phyloP scores from a whole-genome alignment of 2,797 vertebrate species.

The Acridotheres tristis region DNA sequence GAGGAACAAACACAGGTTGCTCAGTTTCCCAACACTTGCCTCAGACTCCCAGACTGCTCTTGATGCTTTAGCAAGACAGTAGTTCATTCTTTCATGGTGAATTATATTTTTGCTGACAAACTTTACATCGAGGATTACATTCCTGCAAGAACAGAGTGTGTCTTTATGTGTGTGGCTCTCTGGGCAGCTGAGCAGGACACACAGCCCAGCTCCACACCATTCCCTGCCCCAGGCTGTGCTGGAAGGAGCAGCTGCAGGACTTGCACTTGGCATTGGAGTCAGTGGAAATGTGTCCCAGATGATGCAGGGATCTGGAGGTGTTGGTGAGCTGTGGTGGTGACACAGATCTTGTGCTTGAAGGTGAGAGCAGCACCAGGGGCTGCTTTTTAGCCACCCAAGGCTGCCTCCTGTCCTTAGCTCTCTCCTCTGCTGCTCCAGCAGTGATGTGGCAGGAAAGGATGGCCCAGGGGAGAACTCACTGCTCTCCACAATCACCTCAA shows the following conservation, averaged over 20 bases:
- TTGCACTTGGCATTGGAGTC: rapidly evolving
- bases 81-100: neutral
- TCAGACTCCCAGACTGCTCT: neutral
- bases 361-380: neutral
- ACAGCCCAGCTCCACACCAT: neutral
- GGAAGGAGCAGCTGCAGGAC: neutral
- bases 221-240: neutral
- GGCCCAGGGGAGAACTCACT: neutral
- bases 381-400: neutral
- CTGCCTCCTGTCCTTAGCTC: neutral
- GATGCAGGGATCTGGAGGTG: neutral
- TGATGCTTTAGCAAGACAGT: constrained; percentile 19
- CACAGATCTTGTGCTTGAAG: neutral
- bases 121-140: neutral
- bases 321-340: neutral
- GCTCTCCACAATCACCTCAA: neutral
- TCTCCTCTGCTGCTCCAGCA: neutral
- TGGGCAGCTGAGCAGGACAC: neutral
- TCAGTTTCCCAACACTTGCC: neutral
- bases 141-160: neutral
- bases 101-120: constrained; percentile 29
- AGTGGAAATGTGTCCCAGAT: neutral
- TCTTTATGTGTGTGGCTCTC: neutral
- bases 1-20: constrained; percentile 2
- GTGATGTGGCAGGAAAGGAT: neutral